Conservation (phyloP, 2,888 invertebrate genomes). For the Drosophila eohydei region DNA sequence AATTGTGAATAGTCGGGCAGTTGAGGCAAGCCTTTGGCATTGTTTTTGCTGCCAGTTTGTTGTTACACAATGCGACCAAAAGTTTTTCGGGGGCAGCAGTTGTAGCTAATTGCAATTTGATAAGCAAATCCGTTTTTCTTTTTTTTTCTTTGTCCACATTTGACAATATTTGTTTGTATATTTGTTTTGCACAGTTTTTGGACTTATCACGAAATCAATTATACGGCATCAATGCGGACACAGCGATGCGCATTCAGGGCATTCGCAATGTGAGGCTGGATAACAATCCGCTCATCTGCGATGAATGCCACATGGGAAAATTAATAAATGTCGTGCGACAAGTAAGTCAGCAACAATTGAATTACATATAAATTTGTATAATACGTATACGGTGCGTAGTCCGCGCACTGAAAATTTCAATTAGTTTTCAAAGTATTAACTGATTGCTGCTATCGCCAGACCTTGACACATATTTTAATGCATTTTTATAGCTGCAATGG, state of each 20-base stretch:
- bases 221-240: slow-evolving; percentile 86
- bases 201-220: slow-evolving; percentile 91
- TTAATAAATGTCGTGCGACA: slow-evolving; percentile 84
- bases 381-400: slow-evolving; percentile 2
- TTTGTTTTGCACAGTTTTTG: slow-evolving; percentile 85
- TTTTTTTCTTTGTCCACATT: slow-evolving; percentile 2
- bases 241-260: slow-evolving; percentile 82
- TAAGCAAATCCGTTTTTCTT: slow-evolving; percentile 25
- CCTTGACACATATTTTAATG: slow-evolving; percentile 3
- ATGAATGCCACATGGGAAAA: slow-evolving; percentile 85
- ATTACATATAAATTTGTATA: background rate
- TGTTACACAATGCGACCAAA: slow-evolving; percentile 11
- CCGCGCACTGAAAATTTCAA: slow-evolving; percentile 30
- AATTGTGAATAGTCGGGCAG: slow-evolving; percentile 61
- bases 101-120: slow-evolving; percentile 65
- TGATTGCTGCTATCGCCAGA: slow-evolving; percentile 45
- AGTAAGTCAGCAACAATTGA: slow-evolving; percentile 73
- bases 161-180: slow-evolving; percentile 2
- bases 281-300: slow-evolving; percentile 85
- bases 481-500: slow-evolving; percentile 80
- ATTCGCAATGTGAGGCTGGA: slow-evolving; percentile 85
- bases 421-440: slow-evolving; percentile 39
- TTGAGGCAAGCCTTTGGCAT: slow-evolving; percentile 36
- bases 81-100: slow-evolving; percentile 28
- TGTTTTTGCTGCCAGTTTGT: slow-evolving; percentile 27